Base-by-base conservation (phyloP, 2,888 invertebrate genomes). In the Arctia plantaginis region DNA sequence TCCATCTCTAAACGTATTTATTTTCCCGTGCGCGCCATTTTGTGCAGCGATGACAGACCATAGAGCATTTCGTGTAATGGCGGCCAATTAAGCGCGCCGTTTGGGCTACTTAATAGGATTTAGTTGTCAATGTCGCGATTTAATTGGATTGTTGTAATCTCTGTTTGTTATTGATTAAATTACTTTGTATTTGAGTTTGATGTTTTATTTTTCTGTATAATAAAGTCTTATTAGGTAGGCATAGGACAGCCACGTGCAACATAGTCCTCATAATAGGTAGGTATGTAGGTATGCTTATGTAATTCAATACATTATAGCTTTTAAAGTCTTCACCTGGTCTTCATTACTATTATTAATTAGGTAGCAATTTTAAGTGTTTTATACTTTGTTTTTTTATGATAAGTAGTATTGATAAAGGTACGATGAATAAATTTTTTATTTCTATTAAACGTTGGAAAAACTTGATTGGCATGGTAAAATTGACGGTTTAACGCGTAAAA, bases 111-210 rank as follows among this genome's bases (percentile, higher is more conserved):
- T 92, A 92, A 93, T 93, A 91, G 93, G 94, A 95, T 95, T 94
- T 94, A 94, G 94, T 94, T 93, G 94, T 94, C 94, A 94, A 93
- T 93, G 94, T 93, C 93, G 84, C 71, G 71, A 82, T 91, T 93
- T 94, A 94, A 95, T 94, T 94, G 93, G 93, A 91, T 92, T 93
- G 93, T 93, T 93, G 92, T 93, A 93, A 92, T 93, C 92, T 90
- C 86, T 86, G 84, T 86, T 87, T 80, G 81, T 81, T 89, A 88
- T 88, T 90, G 88, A 84, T 90, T 90, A 85, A 82, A 88, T 84
- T 83, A 84, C 79, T 80, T 78, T 75, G 73, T 76, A 77, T 75
- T 77, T 80, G 75, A 78, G 71, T 71, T 71, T 33, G 72, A 20
- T 39, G 51, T 73, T 74, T 77, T 66, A 74, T 81, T 85, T 84